Percentiles rank a stretch among this genome's conserved stretches.
These are phyloP conservation scores for Clarias macrocephalus DNA, from an alignment of 2,113 vertebrate species.

Conservation along the genomic window DNA sequence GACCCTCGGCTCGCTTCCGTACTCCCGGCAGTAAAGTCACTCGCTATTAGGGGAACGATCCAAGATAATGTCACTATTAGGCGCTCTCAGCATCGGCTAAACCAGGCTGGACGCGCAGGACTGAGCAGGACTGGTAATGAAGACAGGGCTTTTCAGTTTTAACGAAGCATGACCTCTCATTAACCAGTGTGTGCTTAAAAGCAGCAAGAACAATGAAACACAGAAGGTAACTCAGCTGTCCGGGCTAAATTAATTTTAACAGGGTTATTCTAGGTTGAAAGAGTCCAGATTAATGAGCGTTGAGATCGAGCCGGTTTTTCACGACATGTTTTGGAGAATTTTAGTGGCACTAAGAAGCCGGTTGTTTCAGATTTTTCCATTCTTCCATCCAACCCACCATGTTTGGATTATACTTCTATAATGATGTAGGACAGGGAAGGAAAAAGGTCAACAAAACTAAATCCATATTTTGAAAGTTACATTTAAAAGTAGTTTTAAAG, in stretches of 20 bases:
- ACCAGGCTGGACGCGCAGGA: neutral
- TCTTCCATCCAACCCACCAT: neutral
- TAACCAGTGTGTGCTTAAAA: constrained; percentile 28
- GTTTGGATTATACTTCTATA: neutral
- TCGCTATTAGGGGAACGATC: constrained; percentile 19
- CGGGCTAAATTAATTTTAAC: neutral
- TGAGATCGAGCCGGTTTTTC: neutral
- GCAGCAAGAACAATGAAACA: neutral
- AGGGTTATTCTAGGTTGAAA: constrained; percentile 9
- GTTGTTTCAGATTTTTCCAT: neutral
- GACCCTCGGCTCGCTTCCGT: constrained; percentile 8
- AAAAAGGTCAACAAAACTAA: neutral
- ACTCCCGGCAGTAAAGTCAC: constrained; percentile 4
- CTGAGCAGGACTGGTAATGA: constrained; percentile 14
- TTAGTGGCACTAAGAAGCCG: neutral
- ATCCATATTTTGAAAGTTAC: neutral
- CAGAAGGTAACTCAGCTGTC: neutral
- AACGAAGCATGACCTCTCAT: constrained; percentile 40
- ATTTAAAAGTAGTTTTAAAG: too few species aligned
- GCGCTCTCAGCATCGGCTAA: constrained; percentile 15
- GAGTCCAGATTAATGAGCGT: neutral
- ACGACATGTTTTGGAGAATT: neutral
- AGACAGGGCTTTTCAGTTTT: constrained; percentile 4
- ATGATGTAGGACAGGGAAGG: neutral
- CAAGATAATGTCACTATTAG: constrained; percentile 19